Conservation (phyloP, 2,113 vertebrate genomes). For the Lathamus discolor region DNA sequence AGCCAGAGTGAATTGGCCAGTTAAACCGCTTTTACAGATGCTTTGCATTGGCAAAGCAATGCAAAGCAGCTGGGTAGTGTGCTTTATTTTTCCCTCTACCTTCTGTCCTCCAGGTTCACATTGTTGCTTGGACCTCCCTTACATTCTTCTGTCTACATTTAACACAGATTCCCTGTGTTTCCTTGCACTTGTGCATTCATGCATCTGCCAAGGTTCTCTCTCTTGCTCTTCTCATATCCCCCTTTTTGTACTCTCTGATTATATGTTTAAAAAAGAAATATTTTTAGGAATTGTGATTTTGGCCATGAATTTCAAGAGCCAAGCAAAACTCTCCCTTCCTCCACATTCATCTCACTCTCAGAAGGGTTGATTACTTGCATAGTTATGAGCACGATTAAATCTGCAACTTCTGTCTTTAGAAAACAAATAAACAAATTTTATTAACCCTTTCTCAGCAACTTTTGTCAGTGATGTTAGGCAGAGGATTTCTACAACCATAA, state of each 20-base stretch:
- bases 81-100: neutral
- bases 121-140: neutral
- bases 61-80: neutral
- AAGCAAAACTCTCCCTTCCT: neutral
- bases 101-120: neutral
- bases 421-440: neutral
- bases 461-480: neutral
- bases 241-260: neutral
- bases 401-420: neutral
- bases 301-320: neutral
- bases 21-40: neutral
- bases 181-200: neutral
- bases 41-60: neutral
- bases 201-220: neutral
- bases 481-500: neutral
- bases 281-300: neutral
- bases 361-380: neutral
- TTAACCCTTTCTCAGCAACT: neutral
- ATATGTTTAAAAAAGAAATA: neutral
- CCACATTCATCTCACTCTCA: neutral
- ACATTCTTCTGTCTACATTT: neutral
- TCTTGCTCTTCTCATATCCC: neutral
- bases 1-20: neutral
- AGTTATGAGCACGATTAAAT: neutral
- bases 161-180: accelerated